Percentiles rank a stretch among this genome's conserved stretches.
Conservation (phyloP, 2,888 invertebrate genomes). For the Acholoe squamosa region DNA sequence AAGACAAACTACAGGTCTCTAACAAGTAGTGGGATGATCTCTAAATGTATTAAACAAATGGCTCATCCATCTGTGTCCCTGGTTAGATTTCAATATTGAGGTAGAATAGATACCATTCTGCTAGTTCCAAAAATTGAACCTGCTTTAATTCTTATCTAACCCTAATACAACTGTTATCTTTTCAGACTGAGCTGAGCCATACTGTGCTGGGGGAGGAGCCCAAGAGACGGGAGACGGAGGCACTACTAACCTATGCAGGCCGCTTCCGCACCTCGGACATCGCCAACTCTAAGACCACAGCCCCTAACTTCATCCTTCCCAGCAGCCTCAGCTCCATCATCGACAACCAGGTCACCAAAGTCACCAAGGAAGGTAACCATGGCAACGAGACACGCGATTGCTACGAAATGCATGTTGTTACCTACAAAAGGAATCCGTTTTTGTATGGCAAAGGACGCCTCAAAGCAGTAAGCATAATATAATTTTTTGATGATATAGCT, state of each 20-base stretch:
- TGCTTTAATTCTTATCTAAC: no score
- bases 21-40: no score
- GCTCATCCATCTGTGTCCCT: no score
- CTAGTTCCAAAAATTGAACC: no score
- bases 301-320: slow-evolving; percentile 75
- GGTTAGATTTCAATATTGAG: no score
- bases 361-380: not conserved
- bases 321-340: slow-evolving; percentile 69
- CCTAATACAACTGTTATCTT: no score
- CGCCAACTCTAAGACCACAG: slow-evolving; percentile 68
- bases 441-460: slow-evolving; percentile 39
- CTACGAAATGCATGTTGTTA: slow-evolving; percentile 66
- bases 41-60: no score
- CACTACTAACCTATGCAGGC: slow-evolving; percentile 71
- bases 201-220: slow-evolving; percentile 76
- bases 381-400: slow-evolving; percentile 59
- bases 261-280: slow-evolving; percentile 69
- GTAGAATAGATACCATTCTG: no score
- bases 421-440: slow-evolving; percentile 65
- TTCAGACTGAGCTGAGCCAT: slow-evolving; percentile 75
- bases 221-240: slow-evolving; percentile 67
- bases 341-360: slow-evolving; percentile 18
- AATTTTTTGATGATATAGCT: no score
- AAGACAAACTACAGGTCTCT: no score
- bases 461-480: not conserved